These are phyloP conservation scores for Idaea dimidiata DNA, from an alignment of 2,888 invertebrate species.

Conservation along the genomic window DNA sequence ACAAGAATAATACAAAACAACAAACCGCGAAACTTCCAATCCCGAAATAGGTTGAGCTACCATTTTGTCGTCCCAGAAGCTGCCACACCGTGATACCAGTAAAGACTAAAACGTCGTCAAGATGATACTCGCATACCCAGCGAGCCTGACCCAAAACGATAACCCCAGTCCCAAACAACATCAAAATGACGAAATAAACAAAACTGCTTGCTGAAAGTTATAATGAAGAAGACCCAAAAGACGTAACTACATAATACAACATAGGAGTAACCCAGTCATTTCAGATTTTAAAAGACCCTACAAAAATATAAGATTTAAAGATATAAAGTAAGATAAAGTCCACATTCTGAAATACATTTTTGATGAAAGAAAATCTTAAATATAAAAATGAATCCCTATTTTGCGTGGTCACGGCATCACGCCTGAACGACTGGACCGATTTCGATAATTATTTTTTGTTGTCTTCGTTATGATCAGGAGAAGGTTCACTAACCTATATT, in stretches of 20 bases:
- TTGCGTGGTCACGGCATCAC: too few relatives aligned
- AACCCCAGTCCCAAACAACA: background rate
- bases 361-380: too few relatives aligned
- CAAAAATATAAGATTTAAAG: too few relatives aligned
- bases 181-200: background rate
- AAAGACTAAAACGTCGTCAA: background rate
- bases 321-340: too few relatives aligned
- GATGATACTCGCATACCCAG: background rate
- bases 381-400: too few relatives aligned
- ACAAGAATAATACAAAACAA: background rate
- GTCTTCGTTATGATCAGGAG: too few relatives aligned
- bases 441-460: too few relatives aligned
- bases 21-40: slow-evolving; percentile 84
- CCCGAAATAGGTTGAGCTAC: slow-evolving; percentile 82
- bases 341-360: too few relatives aligned
- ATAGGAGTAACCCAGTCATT: background rate
- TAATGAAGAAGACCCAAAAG: background rate
- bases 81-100: background rate
- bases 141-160: background rate
- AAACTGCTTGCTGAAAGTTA: background rate
- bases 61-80: slow-evolving; percentile 39
- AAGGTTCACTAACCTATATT: too few relatives aligned
- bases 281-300: background rate
- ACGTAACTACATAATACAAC: background rate
- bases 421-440: too few relatives aligned